Evolutionary conservation across 2,888 invertebrate genomes (phyloP), one percentile per base, ranked within the genome.

Genomic region (Coelopa pilipes): DNA sequence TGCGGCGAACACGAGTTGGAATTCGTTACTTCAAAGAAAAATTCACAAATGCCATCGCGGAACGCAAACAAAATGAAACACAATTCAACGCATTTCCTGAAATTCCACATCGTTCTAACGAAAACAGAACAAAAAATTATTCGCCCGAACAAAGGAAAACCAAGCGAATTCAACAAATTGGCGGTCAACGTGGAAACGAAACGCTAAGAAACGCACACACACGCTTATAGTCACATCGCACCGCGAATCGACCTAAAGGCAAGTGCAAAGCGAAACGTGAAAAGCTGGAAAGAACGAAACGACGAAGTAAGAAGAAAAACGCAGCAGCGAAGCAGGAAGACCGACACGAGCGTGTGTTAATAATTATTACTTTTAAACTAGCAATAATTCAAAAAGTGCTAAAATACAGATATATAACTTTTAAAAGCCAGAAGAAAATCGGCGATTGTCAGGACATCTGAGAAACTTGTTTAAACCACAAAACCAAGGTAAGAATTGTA

Each of bases 261-360:
- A 59, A 69, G 60, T 70, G 59, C 60, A 70, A 70, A 57, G 50
- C 60, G 49, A 50, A 70, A 62, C 34, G 34, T 65, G 17, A 34
- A 34, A 34, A 34, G 34, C 34, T 34, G 34, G 62, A 53, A 70
- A 53, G 53, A 70, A 53, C 60, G 70, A 70, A 62, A 53, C 50
- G 62, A 46, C 34, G 57, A 57, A 57, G 69, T 45, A 55, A 49
- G 67, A 63, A 73, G 49, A 46, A 63, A 71, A 34, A 34, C 67
- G 59, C 67, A 70, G 73, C 73, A 59, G 59, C 63, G 75, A 57
- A 73, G 72, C 68, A 74, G 76, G 75, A 76, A 74, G 75, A 76
- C 75, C 68, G 75, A 77, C 76, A 75, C 76, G 76, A 76, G 76
- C 72, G 77, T 75, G 76, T 77, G 47, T 63, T 71, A 46, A 70